Conservation (phyloP, 2,797 vertebrate species). For the Acanthiza pusilla region DNA sequence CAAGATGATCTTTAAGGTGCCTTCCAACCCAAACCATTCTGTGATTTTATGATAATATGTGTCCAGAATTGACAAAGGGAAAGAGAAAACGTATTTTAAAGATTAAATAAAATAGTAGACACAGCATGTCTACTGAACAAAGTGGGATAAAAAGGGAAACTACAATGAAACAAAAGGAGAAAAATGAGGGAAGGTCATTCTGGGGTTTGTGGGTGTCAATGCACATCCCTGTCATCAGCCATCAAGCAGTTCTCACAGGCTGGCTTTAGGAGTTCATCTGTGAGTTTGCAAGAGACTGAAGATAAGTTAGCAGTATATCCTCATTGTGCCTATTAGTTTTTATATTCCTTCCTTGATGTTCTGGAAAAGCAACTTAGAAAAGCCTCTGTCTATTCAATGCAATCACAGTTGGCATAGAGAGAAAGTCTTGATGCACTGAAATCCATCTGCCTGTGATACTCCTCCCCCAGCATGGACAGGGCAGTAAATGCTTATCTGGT, state of each 20-base stretch:
- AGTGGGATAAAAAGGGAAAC: background rate
- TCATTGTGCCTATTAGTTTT: background rate
- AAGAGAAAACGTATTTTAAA: background rate
- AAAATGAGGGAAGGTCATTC: background rate
- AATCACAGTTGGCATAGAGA: background rate
- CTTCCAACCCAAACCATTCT: background rate
- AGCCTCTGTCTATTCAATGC: background rate
- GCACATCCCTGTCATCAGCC: background rate
- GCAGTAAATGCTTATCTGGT: background rate
- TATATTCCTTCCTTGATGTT: background rate
- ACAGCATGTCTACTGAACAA: background rate
- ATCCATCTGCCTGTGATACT: background rate
- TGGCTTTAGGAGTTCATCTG: background rate
- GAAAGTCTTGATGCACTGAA: background rate
- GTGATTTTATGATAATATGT: background rate
- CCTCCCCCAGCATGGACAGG: background rate
- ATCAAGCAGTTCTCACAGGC: background rate
- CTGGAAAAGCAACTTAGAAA: slow-evolving; percentile 26
- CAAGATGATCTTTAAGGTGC: accelerated
- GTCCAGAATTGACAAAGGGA: background rate
- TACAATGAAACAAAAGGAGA: background rate
- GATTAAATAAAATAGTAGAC: background rate
- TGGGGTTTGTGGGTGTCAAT: background rate
- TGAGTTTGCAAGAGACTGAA: background rate
- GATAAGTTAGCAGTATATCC: background rate